Conservation (phyloP, 2,113 vertebrate species). For the Cathartes aura region DNA sequence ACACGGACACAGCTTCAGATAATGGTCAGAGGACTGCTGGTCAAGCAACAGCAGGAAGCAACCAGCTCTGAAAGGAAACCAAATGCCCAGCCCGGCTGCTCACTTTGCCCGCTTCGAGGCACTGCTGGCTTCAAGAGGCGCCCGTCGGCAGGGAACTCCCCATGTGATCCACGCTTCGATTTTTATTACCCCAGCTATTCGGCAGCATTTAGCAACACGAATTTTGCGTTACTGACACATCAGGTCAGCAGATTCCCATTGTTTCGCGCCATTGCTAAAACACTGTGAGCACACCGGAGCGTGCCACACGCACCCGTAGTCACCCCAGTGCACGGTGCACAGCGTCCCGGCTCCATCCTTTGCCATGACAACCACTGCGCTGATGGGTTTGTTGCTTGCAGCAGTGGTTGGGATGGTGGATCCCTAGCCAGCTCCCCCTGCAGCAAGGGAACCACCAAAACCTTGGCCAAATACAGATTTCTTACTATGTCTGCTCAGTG, state of each 20-base stretch:
- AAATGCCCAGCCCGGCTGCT: neutral
- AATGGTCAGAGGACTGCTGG: neutral
- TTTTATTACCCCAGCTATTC: neutral
- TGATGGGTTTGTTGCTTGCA: neutral
- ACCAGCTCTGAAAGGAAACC: neutral
- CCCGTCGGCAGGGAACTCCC: neutral
- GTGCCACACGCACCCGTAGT: neutral
- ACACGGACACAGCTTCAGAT: neutral
- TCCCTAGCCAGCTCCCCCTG: neutral
- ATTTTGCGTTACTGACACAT: neutral
- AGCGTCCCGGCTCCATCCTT: neutral
- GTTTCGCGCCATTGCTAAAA: neutral
- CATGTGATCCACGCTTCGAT: rapidly evolving
- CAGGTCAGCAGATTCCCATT: neutral
- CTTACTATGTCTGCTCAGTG: neutral
- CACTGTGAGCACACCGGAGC: neutral
- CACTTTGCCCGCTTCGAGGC: neutral
- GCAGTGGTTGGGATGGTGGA: neutral
- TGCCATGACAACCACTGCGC: rapidly evolving
- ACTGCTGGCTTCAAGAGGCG: neutral
- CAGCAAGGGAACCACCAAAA: neutral
- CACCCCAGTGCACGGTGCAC: rapidly evolving
- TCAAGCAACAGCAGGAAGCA: neutral
- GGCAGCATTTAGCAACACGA: neutral
- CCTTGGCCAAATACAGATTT: neutral